Evolutionary conservation across 2,113 vertebrate species (phyloP).

Genomic region (Amphiprion ocellaris): DNA sequence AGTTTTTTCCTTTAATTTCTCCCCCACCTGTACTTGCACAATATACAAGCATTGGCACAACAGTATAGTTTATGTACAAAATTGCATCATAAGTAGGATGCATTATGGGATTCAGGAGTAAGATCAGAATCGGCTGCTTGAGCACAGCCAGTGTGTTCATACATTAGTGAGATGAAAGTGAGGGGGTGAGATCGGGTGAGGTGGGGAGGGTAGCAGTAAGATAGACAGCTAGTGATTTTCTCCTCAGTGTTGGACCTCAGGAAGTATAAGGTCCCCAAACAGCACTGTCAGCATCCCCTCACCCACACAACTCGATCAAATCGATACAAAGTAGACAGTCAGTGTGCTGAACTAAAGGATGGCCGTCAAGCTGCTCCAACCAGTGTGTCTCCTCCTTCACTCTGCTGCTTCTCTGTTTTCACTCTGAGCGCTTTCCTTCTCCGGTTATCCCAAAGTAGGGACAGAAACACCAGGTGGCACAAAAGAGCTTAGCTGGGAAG

Average conservation of each 20-base stretch:
- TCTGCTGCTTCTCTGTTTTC: neutral
- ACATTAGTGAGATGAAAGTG: neutral
- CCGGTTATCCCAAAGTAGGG: neutral
- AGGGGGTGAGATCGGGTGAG: slow-evolving; percentile 11
- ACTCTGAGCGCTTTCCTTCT: neutral
- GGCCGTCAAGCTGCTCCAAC: slow-evolving; percentile 13
- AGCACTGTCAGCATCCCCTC: slow-evolving; percentile 66
- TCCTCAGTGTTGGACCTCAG: slow-evolving; percentile 39
- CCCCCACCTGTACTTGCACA: too few relatives aligned
- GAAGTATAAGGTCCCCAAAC: slow-evolving; percentile 47
- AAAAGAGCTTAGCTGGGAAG: slow-evolving; percentile 49
- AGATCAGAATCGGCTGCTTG: slow-evolving; percentile 5
- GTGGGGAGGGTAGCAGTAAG: neutral
- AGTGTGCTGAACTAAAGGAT: slow-evolving; percentile 27
- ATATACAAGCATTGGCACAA: too few relatives aligned
- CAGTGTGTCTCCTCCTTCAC: neutral
- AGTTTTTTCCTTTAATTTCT: too few relatives aligned
- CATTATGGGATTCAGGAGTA: neutral
- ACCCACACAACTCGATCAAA: slow-evolving; percentile 60
- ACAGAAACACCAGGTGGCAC: slow-evolving; percentile 70
- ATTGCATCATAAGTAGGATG: neutral
- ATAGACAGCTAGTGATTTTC: slow-evolving; percentile 46
- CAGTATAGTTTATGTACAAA: neutral
- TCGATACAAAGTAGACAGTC: slow-evolving; percentile 58
- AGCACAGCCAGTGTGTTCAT: slow-evolving; percentile 18